phyloP scores from a whole-genome alignment of 2,888 invertebrate genomes.

The Dynastes hyllus region DNA sequence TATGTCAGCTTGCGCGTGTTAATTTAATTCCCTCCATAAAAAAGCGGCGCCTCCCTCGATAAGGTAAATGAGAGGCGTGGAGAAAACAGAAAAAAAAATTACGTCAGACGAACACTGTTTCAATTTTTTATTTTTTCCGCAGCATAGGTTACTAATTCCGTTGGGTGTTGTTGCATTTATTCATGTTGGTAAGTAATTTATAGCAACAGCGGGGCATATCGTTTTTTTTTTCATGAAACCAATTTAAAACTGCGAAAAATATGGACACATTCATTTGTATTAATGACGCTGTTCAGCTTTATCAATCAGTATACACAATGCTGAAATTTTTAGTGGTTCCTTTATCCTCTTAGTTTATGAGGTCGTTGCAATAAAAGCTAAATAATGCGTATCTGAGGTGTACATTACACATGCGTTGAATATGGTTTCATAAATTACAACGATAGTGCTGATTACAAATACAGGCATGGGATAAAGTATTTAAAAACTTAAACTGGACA shows the following conservation, averaged over 20 bases:
- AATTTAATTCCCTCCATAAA: slow-evolving; percentile 47
- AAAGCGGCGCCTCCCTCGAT: slow-evolving; percentile 39
- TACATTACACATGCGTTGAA: neutral
- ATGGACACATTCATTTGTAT: slow-evolving; percentile 35
- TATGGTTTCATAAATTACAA: neutral
- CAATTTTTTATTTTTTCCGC: neutral
- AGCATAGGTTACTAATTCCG: slow-evolving; percentile 24
- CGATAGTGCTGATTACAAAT: neutral
- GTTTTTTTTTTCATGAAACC: slow-evolving; percentile 6
- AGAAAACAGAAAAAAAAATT: slow-evolving; percentile 18
- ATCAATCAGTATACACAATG: slow-evolving; percentile 22
- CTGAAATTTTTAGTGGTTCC: slow-evolving; percentile 24
- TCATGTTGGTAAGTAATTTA: slow-evolving; percentile 37
- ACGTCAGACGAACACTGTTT: slow-evolving; percentile 17
- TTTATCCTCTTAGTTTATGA: slow-evolving; percentile 23
- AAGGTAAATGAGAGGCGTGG: slow-evolving; percentile 36
- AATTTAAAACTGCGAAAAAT: slow-evolving; percentile 21
- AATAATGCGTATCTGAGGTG: neutral
- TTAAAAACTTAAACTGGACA: no score
- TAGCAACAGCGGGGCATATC: slow-evolving; percentile 29
- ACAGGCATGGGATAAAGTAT: no score
- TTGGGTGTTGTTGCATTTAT: slow-evolving; percentile 13
- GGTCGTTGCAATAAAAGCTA: neutral
- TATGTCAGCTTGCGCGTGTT: slow-evolving; percentile 44
- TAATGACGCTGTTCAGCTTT: slow-evolving; percentile 24